Conservation (phyloP, 2,888 invertebrate genomes). For the Drosophila engyochracea region DNA sequence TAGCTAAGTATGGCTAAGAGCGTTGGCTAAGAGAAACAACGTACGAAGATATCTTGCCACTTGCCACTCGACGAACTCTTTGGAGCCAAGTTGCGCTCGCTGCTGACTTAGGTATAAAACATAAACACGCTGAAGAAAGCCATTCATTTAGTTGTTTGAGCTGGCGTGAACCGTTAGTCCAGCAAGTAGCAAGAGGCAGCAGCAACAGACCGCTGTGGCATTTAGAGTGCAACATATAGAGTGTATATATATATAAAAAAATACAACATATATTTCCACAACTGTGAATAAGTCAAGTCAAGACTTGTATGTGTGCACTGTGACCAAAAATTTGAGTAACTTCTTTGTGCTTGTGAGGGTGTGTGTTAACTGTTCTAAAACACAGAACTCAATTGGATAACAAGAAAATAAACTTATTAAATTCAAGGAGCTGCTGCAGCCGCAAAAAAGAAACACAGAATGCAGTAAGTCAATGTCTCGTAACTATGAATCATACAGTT, state of each 20-base stretch:
- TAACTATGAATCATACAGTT: slow-evolving; percentile 58
- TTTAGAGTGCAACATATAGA: slow-evolving; percentile 55
- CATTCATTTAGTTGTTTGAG: slow-evolving; percentile 84
- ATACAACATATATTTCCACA: background rate
- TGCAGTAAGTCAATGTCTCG: slow-evolving; percentile 67
- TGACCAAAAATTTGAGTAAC: slow-evolving; percentile 17
- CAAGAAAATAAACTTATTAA: background rate
- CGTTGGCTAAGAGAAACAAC: slow-evolving; percentile 43
- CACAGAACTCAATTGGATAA: slow-evolving; percentile 29
- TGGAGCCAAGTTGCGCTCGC: slow-evolving; percentile 32
- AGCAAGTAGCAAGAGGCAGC: slow-evolving; percentile 39
- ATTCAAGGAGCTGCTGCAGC: slow-evolving; percentile 33
- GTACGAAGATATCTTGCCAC: slow-evolving; percentile 26
- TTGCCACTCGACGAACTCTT: slow-evolving; percentile 49
- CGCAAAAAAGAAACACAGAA: slow-evolving; percentile 37
- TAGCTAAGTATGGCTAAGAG: slow-evolving; percentile 30
- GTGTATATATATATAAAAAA: background rate
- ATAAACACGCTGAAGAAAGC: slow-evolving; percentile 83
- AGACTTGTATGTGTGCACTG: slow-evolving; percentile 21
- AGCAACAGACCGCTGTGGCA: slow-evolving; percentile 49
- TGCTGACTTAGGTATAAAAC: slow-evolving; percentile 81
- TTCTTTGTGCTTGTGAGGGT: slow-evolving; percentile 6
- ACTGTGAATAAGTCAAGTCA: slow-evolving; percentile 4
- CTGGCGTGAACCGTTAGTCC: slow-evolving; percentile 76
- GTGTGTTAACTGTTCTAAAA: slow-evolving; percentile 16